phyloP scores from a whole-genome alignment of 2,888 invertebrate species.

The Aleiodes alternator region DNA sequence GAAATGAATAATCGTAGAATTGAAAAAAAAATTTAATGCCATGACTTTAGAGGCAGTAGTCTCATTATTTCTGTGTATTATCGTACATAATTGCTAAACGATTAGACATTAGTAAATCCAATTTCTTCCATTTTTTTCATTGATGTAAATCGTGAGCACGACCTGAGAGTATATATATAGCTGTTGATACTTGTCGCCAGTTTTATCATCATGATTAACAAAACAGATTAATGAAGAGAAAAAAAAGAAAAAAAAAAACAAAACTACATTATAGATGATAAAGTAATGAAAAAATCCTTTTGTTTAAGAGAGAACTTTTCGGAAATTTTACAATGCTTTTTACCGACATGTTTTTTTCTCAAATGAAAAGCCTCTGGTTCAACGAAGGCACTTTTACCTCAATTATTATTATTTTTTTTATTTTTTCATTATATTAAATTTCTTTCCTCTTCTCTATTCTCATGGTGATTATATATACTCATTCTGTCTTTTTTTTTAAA shows the following conservation, averaged over 20 bases:
- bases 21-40: constrained; percentile 1
- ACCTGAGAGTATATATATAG: neutral
- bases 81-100: neutral
- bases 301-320: constrained; percentile 2
- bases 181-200: neutral
- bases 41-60: constrained; percentile 16
- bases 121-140: constrained; percentile 9
- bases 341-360: constrained; percentile 57
- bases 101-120: constrained; percentile 3
- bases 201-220: no score
- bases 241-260: no score
- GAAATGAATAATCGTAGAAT: neutral
- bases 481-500: neutral
- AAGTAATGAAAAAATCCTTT: no score
- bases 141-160: constrained; percentile 1
- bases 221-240: no score
- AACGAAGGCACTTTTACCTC: constrained; percentile 70
- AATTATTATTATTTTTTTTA: constrained; percentile 45
- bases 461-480: no score
- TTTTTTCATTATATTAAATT: constrained; percentile 32
- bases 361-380: constrained; percentile 64
- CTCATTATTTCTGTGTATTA: constrained; percentile 11
- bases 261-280: no score
- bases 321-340: constrained; percentile 39
- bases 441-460: constrained; percentile 3